These are phyloP conservation scores for Steinernema feltiae DNA, from an alignment of 1,140 invertebrate genomes.

Conservation along the genomic window DNA sequence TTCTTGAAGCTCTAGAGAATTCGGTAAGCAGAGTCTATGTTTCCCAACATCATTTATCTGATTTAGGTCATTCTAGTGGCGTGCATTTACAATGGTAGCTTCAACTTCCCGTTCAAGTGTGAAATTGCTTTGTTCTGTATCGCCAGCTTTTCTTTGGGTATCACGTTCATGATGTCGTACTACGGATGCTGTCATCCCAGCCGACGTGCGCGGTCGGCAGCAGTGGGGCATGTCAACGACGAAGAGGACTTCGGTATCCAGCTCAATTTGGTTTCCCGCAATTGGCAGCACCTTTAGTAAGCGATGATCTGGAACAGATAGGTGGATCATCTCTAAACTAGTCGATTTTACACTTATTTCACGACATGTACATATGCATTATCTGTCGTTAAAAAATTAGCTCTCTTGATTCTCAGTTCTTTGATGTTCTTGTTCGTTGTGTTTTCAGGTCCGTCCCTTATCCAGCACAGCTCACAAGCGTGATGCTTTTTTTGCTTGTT, in stretches of 20 bases:
- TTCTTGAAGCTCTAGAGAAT: constrained; percentile 23
- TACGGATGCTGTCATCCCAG: constrained; percentile 26
- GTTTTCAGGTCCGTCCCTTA: too few relatives aligned
- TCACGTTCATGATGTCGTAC: constrained; percentile 20
- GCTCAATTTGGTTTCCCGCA: background rate
- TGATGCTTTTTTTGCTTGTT: too few relatives aligned
- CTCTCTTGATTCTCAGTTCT: too few relatives aligned
- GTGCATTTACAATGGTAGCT: background rate
- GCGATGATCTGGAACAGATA: too few relatives aligned
- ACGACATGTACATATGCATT: too few relatives aligned
- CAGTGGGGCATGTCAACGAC: background rate
- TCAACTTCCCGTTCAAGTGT: constrained; percentile 9
- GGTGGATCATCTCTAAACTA: too few relatives aligned
- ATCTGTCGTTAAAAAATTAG: too few relatives aligned
- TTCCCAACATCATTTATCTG: too few relatives aligned
- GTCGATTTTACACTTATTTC: too few relatives aligned
- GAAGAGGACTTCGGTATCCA: background rate
- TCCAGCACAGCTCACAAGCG: too few relatives aligned
- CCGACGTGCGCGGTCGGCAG: background rate
- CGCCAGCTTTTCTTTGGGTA: constrained; percentile 6
- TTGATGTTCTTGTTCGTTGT: too few relatives aligned
- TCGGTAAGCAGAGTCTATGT: background rate
- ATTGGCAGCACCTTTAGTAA: background rate
- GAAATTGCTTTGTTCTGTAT: background rate
- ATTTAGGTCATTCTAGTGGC: constrained; percentile 10